These are phyloP conservation scores for Chloebia gouldiae DNA, from an alignment of 2,113 vertebrate species.

Conservation along the genomic window DNA sequence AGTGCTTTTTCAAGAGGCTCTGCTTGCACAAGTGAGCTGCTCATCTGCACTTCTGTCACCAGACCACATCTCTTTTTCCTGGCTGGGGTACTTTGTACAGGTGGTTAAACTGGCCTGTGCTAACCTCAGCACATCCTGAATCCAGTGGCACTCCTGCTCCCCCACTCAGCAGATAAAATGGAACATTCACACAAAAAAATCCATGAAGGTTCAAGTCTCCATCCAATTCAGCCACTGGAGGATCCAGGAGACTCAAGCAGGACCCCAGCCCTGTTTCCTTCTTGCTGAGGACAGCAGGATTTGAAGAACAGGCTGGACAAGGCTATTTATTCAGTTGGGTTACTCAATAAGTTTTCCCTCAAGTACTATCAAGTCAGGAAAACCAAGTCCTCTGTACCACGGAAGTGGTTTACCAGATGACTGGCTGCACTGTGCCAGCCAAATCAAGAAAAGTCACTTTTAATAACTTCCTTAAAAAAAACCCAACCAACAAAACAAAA, in stretches of 20 bases:
- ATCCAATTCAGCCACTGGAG: neutral
- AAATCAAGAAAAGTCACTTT: neutral
- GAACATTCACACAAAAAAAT: neutral
- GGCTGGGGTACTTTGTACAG: neutral
- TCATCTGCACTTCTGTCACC: neutral
- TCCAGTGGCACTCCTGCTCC: neutral
- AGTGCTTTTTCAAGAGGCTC: neutral
- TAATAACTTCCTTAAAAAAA: neutral
- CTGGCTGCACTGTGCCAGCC: neutral
- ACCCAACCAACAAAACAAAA: neutral
- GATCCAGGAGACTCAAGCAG: neutral
- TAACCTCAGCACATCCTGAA: neutral
- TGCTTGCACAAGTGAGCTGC: neutral
- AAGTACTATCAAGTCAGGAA: neutral
- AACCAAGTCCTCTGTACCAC: neutral
- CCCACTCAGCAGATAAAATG: neutral
- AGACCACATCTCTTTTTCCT: neutral
- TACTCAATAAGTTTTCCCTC: neutral
- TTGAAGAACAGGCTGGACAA: neutral
- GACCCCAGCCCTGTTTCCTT: neutral
- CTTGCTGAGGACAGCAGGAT: neutral
- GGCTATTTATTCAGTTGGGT: neutral
- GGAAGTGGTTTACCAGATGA: conserved; percentile 6
- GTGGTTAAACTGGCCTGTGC: neutral
- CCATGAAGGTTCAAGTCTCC: neutral